Evolutionary conservation across 2,113 vertebrate genomes (phyloP).

Genomic region (Haemorhous mexicanus): DNA sequence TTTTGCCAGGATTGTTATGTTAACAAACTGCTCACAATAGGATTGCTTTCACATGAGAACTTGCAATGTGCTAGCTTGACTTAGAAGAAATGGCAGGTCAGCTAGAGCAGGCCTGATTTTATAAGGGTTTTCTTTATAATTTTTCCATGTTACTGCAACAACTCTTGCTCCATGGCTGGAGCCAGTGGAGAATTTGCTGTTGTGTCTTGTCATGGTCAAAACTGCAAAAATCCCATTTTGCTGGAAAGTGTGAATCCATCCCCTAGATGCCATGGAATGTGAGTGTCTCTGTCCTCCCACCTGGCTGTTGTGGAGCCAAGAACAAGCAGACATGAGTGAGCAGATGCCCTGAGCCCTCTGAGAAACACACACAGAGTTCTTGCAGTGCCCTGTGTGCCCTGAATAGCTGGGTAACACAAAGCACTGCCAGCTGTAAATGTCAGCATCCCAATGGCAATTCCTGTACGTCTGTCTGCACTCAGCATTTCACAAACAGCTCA

Average conservation of each 20-base stretch:
- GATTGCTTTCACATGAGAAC: neutral
- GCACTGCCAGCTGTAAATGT: slow-evolving; percentile 36
- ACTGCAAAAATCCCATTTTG: neutral
- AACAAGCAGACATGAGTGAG: neutral
- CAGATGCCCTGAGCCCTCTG: neutral
- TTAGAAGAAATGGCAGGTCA: neutral
- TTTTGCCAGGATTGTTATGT: neutral
- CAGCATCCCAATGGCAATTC: neutral
- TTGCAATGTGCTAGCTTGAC: neutral
- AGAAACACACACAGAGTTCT: neutral
- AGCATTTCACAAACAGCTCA: neutral
- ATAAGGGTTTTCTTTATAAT: neutral
- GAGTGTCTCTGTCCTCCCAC: neutral
- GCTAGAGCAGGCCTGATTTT: neutral
- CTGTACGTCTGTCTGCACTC: neutral
- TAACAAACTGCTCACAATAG: neutral
- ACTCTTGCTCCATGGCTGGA: neutral
- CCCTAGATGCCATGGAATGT: neutral
- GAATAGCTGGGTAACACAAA: neutral
- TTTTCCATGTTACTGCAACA: neutral
- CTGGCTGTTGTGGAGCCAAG: neutral
- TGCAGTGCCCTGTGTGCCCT: neutral
- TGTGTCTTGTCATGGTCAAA: neutral
- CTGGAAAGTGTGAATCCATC: neutral
- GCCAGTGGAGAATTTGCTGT: neutral